Evolutionary conservation across 2,888 invertebrate species (phyloP), one percentile per base, ranked within the genome.

Genomic region (Cryptus armator): DNA sequence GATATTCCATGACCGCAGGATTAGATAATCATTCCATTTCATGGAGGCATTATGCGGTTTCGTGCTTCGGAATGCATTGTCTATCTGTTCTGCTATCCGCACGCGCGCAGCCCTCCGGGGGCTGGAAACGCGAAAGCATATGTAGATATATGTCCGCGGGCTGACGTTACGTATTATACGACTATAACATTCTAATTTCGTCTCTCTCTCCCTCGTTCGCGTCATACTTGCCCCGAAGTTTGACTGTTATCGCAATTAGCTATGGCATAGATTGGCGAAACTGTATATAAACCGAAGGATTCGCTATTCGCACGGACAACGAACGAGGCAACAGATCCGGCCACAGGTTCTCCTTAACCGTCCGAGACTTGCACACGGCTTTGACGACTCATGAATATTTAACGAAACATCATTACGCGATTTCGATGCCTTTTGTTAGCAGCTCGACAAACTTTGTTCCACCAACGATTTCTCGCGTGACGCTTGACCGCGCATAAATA

Each of bases 321-420:
- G 16, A 43, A 5, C n/a, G 46, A 9, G 48, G 29, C n/a, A 16
- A 64, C 10, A n/a, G 14, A 14, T 24, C 32, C 32, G 32, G 29
- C 62, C 3, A 32, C 29, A 62, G 29, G n/a, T 32, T 62, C 4
- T 14, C n/a, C n/a, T 5, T 29, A 62, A 62, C n/a, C 32, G 62
- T 7, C 1, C 62, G 48, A 62, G 51, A 75, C 64, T 29, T 48
- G 48, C 32, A 29, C 32, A 32, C 64, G 9, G 32, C 48, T 64
- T 51, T 16, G 29, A 48, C 29, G 85, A 85, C 86, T 90, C 89
- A 90, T 91, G 90, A 91, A 91, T 91, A 91, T 90, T 90, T 89
- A 91, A 89, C 89, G 88, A 87, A 87, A 46, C 14, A 62, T 48
- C 48, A 64, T 64, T 14, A 37, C 89, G 88, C 89, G 88, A 88